These are phyloP conservation scores for Zaprionus ghesquierei DNA, from an alignment of 1,140 invertebrate genomes.

Conservation along the genomic window DNA sequence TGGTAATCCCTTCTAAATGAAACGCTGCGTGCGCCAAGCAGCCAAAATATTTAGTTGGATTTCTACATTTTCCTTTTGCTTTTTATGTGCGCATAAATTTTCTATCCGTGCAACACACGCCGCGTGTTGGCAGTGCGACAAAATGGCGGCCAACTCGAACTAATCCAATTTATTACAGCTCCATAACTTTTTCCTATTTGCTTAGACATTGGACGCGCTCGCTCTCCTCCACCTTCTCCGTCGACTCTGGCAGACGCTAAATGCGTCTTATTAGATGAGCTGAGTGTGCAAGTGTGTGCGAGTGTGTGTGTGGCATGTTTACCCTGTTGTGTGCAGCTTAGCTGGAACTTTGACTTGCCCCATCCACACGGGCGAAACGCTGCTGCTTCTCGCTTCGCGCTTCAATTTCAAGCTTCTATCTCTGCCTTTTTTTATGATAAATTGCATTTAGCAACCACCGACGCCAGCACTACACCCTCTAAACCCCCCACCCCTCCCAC, in stretches of 20 bases:
- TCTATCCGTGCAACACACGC: conserved; percentile 28
- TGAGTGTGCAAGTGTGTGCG: conserved; percentile 25
- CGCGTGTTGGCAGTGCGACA: conserved; percentile 39
- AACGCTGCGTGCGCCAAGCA: conserved; percentile 53
- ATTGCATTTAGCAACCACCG: conserved; percentile 79
- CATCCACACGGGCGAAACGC: conserved; percentile 8
- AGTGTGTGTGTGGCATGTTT: conserved; percentile 67
- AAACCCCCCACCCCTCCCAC: conserved; percentile 27
- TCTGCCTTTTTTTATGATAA: conserved; percentile 69
- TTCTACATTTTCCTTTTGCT: conserved; percentile 8
- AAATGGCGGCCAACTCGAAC: conserved; percentile 81
- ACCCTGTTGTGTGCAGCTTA: conserved; percentile 44
- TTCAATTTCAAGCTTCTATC: conserved; percentile 78
- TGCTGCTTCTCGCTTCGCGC: conserved; percentile 30
- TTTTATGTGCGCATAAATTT: conserved; percentile 58
- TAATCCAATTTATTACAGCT: conserved; percentile 82
- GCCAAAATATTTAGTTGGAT: conserved; percentile 55
- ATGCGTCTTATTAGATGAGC: conserved; percentile 78
- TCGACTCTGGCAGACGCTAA: conserved; percentile 70
- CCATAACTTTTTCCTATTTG: conserved; percentile 81
- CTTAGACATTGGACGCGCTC: conserved; percentile 35
- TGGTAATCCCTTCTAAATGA: conserved; percentile 71
- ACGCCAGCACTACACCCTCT: conserved; percentile 25
- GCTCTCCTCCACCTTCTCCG: conserved; percentile 12
- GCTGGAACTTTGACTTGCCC: conserved; percentile 63